Evolutionary conservation across 30 jellyfish, hydroid and myxozoan genomes (phyloP), one percentile per base, ranked within the genome.

Genomic region (Mastigias papua): DNA sequence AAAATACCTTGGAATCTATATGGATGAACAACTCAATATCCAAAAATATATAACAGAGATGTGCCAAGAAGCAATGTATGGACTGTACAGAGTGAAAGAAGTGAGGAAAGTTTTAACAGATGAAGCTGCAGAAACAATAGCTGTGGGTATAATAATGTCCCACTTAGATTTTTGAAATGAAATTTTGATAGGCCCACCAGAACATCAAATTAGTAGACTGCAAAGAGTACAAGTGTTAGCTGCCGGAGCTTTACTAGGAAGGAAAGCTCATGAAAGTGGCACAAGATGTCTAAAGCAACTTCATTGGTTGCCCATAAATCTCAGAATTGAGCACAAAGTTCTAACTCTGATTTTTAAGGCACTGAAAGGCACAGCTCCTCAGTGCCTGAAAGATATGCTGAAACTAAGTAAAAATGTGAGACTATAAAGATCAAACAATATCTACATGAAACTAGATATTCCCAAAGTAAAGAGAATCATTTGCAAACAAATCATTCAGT

Each of bases 261-360:
- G n/a, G n/a, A n/a, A n/a, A n/a, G n/a, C n/a, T n/a, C n/a, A n/a
- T n/a, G n/a, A n/a, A n/a, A n/a, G n/a, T n/a, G n/a, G n/a, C n/a
- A n/a, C n/a, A n/a, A n/a, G n/a, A n/a, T n/a, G n/a, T n/a, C 85
- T 68, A 2, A 82, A 82, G 68, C 85, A 82, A 67, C 85, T 82
- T 30, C 92, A 50, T 37, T 82, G 92, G 92, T 33, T 67, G 54
- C 85, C 86, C 60, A 82, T 82, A 67, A 76, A 82, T 67, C 86
- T 82, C 66, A 42, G 92, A 70, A 82, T 82, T 82, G 92, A 82
- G 49, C 85, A 82, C 68, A 70, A 82, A 82, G n/a, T n/a, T n/a
- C n/a, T n/a, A n/a, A n/a, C n/a, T n/a, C n/a, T n/a, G n/a, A n/a
- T n/a, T n/a, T n/a, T n/a, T n/a, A n/a, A n/a, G n/a, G n/a, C n/a